Evolutionary conservation across 2,113 vertebrate species (phyloP), one percentile per base, ranked within the genome.

Genomic region (Boleophthalmus pectinirostris): DNA sequence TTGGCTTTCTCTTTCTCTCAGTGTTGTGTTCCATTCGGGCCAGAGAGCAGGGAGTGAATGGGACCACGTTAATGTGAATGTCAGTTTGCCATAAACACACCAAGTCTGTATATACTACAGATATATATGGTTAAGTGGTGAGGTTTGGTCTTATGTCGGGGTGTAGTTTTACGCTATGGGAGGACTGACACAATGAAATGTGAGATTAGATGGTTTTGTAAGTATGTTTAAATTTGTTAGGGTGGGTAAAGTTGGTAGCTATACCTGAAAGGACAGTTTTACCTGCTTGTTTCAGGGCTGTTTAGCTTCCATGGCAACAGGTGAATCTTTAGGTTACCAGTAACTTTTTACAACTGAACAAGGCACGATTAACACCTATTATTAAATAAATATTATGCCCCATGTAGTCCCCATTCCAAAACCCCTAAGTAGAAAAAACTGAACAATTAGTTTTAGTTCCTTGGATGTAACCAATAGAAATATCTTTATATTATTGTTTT

Each of bases 51-150:
- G 24, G 63, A 76, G 81, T 74, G 72, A 74, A 87, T 86, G 73
- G 69, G 79, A 82, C 82, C 85, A 73, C 82, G 80, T 84, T 87
- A 87, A 86, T 84, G 82, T 78, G 73, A 83, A 82, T 85, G 89
- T 91, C 88, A 88, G 86, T 84, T 89, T 82, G 81, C 74, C 87
- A 82, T 92, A 93, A 92, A 92, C 88, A 90, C 72, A 78, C 38
- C 82, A 79, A 74, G 83, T 76, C 57, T 87, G 80, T 89, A 82
- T 87, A 87, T 71, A 71, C 75, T 74, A 82, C 73, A 83, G 77
- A 83, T 76, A 77, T 86, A 71, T 74, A 84, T 78, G 65, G 78
- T 77, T 69, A 75, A 43, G 56, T 68, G 60, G 68, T 84, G 85
- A 79, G 82, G 86, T 85, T 83, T 73, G 69, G 76, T 78, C 46